Evolutionary conservation across 2,113 vertebrate genomes (phyloP).

Genomic region (Todiramphus saurophagus): DNA sequence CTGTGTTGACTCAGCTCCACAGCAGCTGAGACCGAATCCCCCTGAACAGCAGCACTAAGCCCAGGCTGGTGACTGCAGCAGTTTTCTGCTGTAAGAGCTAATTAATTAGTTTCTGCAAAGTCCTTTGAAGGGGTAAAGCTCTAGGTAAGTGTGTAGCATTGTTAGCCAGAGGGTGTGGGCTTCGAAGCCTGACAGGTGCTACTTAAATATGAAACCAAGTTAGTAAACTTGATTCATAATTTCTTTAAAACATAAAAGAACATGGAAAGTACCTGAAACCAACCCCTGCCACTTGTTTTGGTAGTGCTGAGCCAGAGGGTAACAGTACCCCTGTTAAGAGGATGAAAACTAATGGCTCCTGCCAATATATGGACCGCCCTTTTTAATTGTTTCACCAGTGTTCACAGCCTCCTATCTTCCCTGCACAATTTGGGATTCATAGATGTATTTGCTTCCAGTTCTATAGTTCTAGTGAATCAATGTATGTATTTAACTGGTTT

Average conservation of each 20-base stretch:
- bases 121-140: neutral
- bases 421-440: neutral
- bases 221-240: neutral
- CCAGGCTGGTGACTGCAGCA: rapidly evolving
- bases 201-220: neutral
- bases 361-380: no score
- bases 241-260: neutral
- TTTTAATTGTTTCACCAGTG: neutral
- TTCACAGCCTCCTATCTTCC: neutral
- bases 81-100: neutral
- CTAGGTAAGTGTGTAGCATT: neutral
- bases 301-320: neutral
- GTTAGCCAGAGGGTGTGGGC: neutral
- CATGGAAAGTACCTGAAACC: neutral
- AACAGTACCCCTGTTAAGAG: neutral
- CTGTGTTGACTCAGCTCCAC: neutral
- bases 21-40: neutral
- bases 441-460: neutral
- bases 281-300: rapidly evolving
- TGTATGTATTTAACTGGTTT: neutral
- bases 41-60: neutral
- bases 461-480: neutral
- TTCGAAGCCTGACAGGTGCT: neutral
- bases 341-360: neutral
- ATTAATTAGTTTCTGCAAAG: neutral